Base-by-base conservation (phyloP, 92 coral and sea anemone species). In the Porites cylindrica region DNA sequence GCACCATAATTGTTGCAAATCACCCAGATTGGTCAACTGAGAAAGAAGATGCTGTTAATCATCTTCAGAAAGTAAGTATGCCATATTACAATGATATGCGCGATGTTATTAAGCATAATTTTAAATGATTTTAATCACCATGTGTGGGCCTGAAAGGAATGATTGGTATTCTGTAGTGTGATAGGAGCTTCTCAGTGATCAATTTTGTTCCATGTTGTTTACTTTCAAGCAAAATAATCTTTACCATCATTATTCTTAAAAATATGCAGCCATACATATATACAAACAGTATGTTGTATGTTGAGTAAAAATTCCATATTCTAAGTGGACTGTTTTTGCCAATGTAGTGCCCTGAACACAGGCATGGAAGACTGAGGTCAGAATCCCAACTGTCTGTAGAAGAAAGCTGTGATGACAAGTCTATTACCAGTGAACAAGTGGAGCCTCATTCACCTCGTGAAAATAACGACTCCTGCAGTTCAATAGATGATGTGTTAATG, bases 351-450 rank as follows among this genome's bases (percentile, higher is more conserved):
- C 89, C 89, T 20, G 20, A 2, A 77, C 51, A 21, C 63, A 85
- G 83, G 12, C 61, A 32, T 12, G 83, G 77, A 50, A 85, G 76
- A 64, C 61, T 85, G 76, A 67, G 60, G 9, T 77, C 77, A 63
- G 77, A 85, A 11, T 66, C 83, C 8, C 89, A 85, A 58, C 83
- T 85, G 18, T 66, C 89, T 54, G 83, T 85, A 68, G 69, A 85
- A 38, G 89, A 85, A 66, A 82, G 86, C 59, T 60, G 70, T 11
- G 86, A 70, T 29, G 70, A 70, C 24, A 76, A 82, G 0, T 82
- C 86, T 20, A 70, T 4, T 19, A 26, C 59, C 21, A 82, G 84
- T 50, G 73, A 66, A 77, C 29, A 53, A 14, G 21, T 13, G n/a
- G 65, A 24, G 23, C 69, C 86, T 20, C 29, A 38, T 19, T 54